Conservation (phyloP, 2,113 vertebrate genomes). For the Corythornis madagascariensis region DNA sequence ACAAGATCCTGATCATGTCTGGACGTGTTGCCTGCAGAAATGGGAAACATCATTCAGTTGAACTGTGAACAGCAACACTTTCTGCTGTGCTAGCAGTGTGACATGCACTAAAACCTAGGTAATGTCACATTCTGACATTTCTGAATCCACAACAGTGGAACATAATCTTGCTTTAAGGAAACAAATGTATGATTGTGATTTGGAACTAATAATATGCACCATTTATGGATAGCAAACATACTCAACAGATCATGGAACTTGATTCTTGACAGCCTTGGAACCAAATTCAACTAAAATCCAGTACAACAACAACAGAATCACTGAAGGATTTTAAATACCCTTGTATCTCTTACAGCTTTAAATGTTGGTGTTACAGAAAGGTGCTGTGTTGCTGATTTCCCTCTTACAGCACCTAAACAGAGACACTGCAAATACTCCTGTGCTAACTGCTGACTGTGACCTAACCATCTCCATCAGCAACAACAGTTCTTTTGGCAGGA, state of each 20-base stretch:
- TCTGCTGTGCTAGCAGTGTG: background rate
- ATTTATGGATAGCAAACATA: background rate
- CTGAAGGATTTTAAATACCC: background rate
- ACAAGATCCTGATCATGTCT: slow-evolving; percentile 97
- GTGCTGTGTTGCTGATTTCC: background rate
- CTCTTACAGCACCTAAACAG: background rate
- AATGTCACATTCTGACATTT: background rate
- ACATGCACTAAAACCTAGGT: background rate
- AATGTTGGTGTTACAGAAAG: background rate
- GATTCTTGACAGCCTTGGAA: background rate
- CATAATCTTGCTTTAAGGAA: background rate
- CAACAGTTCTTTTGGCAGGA: background rate
- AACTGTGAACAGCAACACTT: background rate
- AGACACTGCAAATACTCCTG: background rate
- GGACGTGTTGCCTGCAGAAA: slow-evolving; percentile 89
- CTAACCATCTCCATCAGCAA: background rate
- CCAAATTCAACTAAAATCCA: background rate
- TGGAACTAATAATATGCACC: background rate
- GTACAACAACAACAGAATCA: background rate
- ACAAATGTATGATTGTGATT: background rate
- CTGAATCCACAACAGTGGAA: background rate
- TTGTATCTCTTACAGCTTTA: background rate
- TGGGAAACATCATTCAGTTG: background rate
- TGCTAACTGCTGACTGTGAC: background rate
- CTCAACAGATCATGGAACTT: background rate